Evolutionary conservation across 1,140 invertebrate species (phyloP), one percentile per base, ranked within the genome.

Genomic region (Zaprionus gabonicus): DNA sequence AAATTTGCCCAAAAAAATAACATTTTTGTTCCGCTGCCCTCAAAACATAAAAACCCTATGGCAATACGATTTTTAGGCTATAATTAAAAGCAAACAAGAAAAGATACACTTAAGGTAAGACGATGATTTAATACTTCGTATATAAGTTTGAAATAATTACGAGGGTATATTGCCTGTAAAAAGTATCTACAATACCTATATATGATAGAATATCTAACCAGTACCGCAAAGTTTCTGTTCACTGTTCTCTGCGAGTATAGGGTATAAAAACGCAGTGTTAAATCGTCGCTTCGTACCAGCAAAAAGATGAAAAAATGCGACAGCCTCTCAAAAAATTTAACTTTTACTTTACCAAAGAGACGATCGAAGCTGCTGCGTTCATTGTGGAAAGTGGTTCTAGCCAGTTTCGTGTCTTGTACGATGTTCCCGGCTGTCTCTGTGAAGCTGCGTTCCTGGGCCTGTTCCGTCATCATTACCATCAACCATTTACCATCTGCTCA

Each of bases 301-400:
- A 62, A 70, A 44, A 62, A 25, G 57, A 36, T 51, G 53, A 53
- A 73, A 70, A 69, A 80, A 71, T 76, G 68, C 73, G 68, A 75
- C 72, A 74, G 71, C 57, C 17, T 28, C 57, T 53, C 20, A 46
- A 69, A 70, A 63, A 81, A 81, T 78, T 81, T 81, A 67, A 81
- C 79, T 81, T 81, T 81, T 81, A 81, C 79, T 81, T 81, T 81
- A 63, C 44, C n/a, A 55, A 25, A 60, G 71, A 74, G 49, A 55
- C 41, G 36, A 55, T 34, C n/a, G 41, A 17, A 46, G 41, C n/a
- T 17, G 41, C 57, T 63, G 58, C 58, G 56, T 34, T 71, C 66
- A 74, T 66, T 55, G 76, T 81, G 75, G 79, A 81, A 81, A 81
- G 79, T 81, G 79, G 79, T 81, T 81, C 79, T 81, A 81, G 79